Percentiles rank a stretch among this genome's conserved stretches.
phyloP scores from a whole-genome alignment of 2,888 invertebrate species.

The Pantelozetes paolii region DNA sequence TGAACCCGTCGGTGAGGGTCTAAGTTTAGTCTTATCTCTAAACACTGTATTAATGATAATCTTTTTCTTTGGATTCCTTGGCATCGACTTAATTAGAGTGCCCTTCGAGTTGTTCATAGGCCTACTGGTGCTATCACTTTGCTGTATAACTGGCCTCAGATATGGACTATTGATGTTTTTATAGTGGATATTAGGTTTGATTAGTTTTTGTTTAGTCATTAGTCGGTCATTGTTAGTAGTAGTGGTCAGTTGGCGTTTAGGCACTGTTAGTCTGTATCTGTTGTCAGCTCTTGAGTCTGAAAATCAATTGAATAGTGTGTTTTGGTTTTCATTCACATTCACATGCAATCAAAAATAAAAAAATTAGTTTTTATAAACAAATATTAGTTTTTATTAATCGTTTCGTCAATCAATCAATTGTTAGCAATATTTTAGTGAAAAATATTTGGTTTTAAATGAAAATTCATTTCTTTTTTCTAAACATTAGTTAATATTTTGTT shows the following conservation, averaged over 20 bases:
- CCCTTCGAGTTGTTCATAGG: not conserved
- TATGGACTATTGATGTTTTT: constrained; percentile 18
- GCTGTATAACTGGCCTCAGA: constrained; percentile 2
- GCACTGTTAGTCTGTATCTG: not conserved
- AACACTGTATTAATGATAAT: not conserved
- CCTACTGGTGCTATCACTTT: not conserved
- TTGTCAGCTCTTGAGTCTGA: not conserved
- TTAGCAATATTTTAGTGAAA: too few species aligned
- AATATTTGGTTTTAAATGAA: too few species aligned
- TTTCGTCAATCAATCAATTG: too few species aligned
- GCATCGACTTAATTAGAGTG: not conserved
- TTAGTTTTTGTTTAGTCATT: not conserved
- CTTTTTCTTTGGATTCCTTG: not conserved
- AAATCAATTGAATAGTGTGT: not conserved
- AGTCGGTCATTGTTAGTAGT: not conserved
- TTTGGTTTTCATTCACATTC: not conserved
- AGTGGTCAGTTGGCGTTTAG: not conserved
- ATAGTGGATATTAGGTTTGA: not conserved
- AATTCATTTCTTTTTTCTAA: too few species aligned
- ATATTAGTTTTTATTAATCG: too few species aligned
- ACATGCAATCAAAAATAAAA: not conserved
- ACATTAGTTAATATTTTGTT: too few species aligned
- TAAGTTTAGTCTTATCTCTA: not conserved
- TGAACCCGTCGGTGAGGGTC: not conserved
- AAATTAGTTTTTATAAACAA: not conserved